Conservation (phyloP, 1,140 invertebrate species). For the Diorhabda elongata region DNA sequence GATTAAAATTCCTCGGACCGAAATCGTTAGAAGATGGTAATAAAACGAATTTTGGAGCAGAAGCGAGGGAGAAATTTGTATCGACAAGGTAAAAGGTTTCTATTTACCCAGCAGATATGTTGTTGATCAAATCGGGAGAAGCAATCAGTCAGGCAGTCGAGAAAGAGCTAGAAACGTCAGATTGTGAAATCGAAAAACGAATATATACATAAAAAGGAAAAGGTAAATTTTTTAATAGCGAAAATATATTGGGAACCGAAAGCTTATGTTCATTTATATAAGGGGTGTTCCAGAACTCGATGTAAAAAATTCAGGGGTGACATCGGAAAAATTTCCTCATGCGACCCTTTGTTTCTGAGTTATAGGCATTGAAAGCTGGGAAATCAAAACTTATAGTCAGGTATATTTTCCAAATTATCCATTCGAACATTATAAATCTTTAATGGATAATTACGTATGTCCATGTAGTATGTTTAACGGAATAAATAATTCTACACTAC, state of each 20-base stretch:
- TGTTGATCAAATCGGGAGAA: conserved; percentile 36
- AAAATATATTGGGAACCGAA: conserved; percentile 3
- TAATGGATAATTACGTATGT: too few species aligned
- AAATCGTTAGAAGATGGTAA: conserved; percentile 2
- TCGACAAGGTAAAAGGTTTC: conserved; percentile 36
- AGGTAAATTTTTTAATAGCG: not conserved
- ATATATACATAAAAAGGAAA: conserved; percentile 6
- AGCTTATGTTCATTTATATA: not conserved
- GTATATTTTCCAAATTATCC: too few species aligned
- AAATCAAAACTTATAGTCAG: too few species aligned
- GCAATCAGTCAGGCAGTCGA: conserved; percentile 33
- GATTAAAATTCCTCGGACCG: conserved; percentile 1
- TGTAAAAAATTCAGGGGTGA: too few species aligned
- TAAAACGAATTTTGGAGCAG: conserved; percentile 1
- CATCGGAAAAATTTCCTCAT: too few species aligned
- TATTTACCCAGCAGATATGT: conserved; percentile 39
- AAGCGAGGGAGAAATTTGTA: conserved; percentile 23
- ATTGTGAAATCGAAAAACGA: conserved; percentile 19
- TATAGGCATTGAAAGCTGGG: too few species aligned
- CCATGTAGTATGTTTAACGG: too few species aligned
- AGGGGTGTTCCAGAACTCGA: too few species aligned
- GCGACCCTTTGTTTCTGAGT: too few species aligned
- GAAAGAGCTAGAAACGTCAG: conserved; percentile 5
- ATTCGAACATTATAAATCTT: too few species aligned
- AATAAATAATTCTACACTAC: too few species aligned